phyloP scores from a whole-genome alignment of 2,113 vertebrate species.

The Gorilla gorilla region DNA sequence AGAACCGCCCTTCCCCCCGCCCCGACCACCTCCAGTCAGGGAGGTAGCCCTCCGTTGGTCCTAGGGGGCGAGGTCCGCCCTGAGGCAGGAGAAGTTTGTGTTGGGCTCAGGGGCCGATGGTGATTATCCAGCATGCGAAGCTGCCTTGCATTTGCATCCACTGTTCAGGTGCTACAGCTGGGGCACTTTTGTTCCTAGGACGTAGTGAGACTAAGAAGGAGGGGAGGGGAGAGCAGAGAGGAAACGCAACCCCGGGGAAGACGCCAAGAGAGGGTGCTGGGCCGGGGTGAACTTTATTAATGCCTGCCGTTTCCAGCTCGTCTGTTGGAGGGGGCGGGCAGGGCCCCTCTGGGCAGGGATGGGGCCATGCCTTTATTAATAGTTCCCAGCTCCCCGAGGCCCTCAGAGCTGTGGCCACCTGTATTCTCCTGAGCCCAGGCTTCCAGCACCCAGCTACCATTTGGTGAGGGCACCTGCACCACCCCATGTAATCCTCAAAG shows the following conservation, averaged over 20 bases:
- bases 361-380: background rate
- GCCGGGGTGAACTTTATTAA: background rate
- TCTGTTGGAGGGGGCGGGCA: background rate
- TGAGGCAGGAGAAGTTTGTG: background rate
- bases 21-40: fast-evolving
- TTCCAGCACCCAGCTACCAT: background rate
- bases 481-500: background rate
- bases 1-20: background rate
- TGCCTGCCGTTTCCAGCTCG: background rate
- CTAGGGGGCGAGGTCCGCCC: background rate
- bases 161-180: slow-evolving; percentile 48
- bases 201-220: background rate
- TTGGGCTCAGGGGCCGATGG: background rate
- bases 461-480: background rate
- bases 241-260: background rate
- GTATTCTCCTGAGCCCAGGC: background rate
- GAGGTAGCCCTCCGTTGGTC: fast-evolving
- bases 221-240: background rate
- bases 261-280: background rate
- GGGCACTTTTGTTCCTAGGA: slow-evolving; percentile 65
- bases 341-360: background rate
- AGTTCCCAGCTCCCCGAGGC: background rate
- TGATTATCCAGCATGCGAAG: slow-evolving; percentile 40
- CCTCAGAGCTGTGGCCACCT: background rate
- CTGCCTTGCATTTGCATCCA: background rate